Base-by-base conservation (phyloP, 2,888 invertebrate genomes). In the Aleiodes alternator region DNA sequence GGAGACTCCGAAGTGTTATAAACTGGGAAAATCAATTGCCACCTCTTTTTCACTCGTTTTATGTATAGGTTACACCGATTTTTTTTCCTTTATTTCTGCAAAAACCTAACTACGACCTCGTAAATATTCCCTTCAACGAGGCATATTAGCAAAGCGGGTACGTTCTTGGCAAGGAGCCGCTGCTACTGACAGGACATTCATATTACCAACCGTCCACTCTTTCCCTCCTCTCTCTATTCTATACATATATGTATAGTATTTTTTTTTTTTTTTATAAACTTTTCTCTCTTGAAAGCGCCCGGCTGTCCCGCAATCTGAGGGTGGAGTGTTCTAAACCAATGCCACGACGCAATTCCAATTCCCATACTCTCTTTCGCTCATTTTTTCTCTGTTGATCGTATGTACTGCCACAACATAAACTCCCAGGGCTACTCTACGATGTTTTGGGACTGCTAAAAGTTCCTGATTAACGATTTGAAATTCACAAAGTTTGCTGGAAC, bases 111-210 rank as follows among this genome's bases (percentile, higher is more conserved):
- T 75, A 79, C 78, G 82, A 82, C 84, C 85, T 86, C 87, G 86
- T 87, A 87, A 87, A 87, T 87, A 87, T 87, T 86, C 87, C 82
- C 83, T 84, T 83, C 84, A 85, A 85, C 80, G 81, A 77, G 76
- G 81, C 83, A 83, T 87, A 87, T 87, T 87, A 87, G 85, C 86
- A 84, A 23, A 85, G 72, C 80, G 77, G 81, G 79, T 81, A 83
- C 84, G 85, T 84, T 86, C 87, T 87, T 86, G 87, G 88, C 87
- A 86, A 88, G 87, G 84, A 88, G 86, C 87, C 84, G 87, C 87
- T 88, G 88, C 81, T 86, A 85, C 85, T 87, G 88, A 88, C 88
- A 88, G 88, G 83, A 85, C 87, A 88, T 88, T 88, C 85, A 87
- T 88, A 87, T 87, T 83, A 84, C 80, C 80, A 80, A 79, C 80